Evolutionary conservation across 2,797 vertebrate genomes (phyloP), one percentile per base, ranked within the genome.

Genomic region (Cottoperca gobio): DNA sequence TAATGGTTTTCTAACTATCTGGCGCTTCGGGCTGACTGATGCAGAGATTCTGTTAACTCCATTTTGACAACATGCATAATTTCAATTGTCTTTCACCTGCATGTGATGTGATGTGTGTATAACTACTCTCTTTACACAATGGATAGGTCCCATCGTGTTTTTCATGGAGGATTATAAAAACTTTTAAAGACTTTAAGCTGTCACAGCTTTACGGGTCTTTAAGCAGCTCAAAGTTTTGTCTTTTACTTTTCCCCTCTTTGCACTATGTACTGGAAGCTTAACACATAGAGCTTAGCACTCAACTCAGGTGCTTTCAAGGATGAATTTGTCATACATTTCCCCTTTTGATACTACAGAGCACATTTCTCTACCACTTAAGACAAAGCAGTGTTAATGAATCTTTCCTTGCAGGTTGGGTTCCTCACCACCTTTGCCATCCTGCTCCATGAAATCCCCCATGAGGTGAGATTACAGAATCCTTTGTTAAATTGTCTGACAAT

Each of bases 381-480:
- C 37, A 45, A 39, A 74, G 40, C 24, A 2, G 4, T 35, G 48
- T 31, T 81, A 62, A 86, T 60, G 8, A 65, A 33, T 31, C 8
- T 75, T 77, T 72, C 69, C 67, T 93, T 83, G 12, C 91, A 99
- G 98, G 97, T 99, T 63, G 98, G 98, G 4, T 93, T 97, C 68
- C 94, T 99, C 72, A 99, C 98, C 24, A 99, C 98, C 8, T 88
- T 97, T 87, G 98, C 98, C 75, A 99, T 99, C 85, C 95, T 99
- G 46, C 95, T 99, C 68, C 98, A 99, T 3, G 98, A 99, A 93
- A 99, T 99, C 69, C 98, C 98, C 50, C 98, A 99, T 1, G 98
- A 99, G 97, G 98, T 99, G 83, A 95, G 96, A 67, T 61, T 39
- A 48, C n/a, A 39, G 4, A 26, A 19, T 10, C 50, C 40, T 54